Base-by-base conservation (phyloP, 2,797 vertebrate species). In the Enoplosus armatus region DNA sequence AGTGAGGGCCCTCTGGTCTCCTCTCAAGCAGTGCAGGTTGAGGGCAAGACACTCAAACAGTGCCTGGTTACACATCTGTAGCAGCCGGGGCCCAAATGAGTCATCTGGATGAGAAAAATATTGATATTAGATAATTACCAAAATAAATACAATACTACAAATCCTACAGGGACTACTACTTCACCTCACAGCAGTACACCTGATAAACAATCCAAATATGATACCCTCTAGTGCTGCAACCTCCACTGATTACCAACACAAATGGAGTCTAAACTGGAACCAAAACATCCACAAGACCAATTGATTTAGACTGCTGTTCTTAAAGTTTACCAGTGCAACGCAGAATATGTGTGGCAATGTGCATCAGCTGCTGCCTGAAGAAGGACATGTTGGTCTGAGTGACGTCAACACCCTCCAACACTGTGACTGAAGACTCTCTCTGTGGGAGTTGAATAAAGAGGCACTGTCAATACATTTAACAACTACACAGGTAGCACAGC, bases 41-140 rank as follows among this genome's bases (percentile, higher is more conserved):
- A 98, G 95, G 9, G 97, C 97, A 58, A 98, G 93, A 91, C 97
- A 98, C 85, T 98, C 97, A 72, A 98, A 98, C 47, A 98, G 90
- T 0, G 96, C 96, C 87, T 96, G 96, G 91, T 97, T 98, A 82
- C 97, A 98, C 90, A 98, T 87, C 89, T 97, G 96, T 68, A 98
- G 88, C 88, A 98, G 89, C 11, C 93, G 95, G 14, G 95, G 96
- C 29, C 97, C 97, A 74, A 98, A 98, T 0, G 94, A 94, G n/a
- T 96, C 94, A 84, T 98, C 97, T 98, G 92, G 3, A 65, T 12
- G 20, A 63, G 43, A 53, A 37, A 73, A 63, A 85, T 5, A 54
- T 20, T 15, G 1, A 65, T 5, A 18, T 20, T 11, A 15, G 39
- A 26, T 20, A 50, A 39, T 56, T 24, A 39, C 20, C 6, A 45